phyloP scores from a whole-genome alignment of 2,113 vertebrate species.

The Labeo catla region DNA sequence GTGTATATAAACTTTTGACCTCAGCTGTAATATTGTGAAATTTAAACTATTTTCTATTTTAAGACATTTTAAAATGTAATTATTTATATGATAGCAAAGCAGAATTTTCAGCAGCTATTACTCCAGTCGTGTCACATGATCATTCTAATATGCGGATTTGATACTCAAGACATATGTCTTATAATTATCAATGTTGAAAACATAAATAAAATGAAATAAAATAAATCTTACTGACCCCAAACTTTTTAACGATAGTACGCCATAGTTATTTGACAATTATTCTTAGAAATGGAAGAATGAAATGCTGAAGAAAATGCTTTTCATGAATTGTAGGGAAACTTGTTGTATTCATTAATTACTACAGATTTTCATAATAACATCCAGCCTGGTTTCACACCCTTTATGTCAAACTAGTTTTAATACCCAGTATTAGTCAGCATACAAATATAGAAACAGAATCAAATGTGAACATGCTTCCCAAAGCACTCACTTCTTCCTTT shows the following conservation, averaged over 20 bases:
- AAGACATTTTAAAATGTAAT: background rate
- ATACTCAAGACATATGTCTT: too few species aligned
- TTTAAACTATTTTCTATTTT: too few species aligned
- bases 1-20: too few species aligned
- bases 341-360: background rate
- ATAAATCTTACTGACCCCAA: too few species aligned
- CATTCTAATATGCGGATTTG: too few species aligned
- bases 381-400: background rate
- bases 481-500: conserved; percentile 7
- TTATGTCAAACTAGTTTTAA: background rate
- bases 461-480: background rate
- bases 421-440: background rate
- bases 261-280: background rate
- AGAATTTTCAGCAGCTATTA: background rate
- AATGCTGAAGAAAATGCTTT: background rate
- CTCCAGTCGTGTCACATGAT: background rate
- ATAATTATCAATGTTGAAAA: too few species aligned
- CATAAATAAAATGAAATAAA: too few species aligned
- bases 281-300: background rate
- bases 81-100: background rate
- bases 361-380: background rate
- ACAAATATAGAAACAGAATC: background rate
- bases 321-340: background rate
- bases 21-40: background rate
- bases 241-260: too few species aligned